Evolutionary conservation across 2,113 vertebrate species (phyloP).

Genomic region (Polyodon spathula): DNA sequence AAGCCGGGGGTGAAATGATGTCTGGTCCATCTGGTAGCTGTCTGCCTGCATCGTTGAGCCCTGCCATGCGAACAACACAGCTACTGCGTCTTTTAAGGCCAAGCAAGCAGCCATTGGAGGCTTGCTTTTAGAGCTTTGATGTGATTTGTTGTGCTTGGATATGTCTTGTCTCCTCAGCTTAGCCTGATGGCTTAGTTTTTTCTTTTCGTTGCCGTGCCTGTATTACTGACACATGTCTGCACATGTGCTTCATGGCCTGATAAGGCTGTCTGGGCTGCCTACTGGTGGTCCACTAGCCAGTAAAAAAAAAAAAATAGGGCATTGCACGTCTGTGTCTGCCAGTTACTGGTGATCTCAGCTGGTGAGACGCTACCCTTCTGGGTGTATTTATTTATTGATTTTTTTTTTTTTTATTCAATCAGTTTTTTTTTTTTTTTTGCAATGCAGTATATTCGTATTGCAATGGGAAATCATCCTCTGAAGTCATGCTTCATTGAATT

Average conservation of each 20-base stretch:
- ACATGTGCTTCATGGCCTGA: conserved; percentile 28
- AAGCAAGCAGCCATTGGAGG: conserved; percentile 5
- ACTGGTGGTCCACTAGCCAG: conserved; percentile 30
- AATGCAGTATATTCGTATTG: too few relatives aligned
- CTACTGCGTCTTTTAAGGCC: conserved; percentile 15
- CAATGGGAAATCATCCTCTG: too few relatives aligned
- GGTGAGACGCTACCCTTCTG: conserved; percentile 11
- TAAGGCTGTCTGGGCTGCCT: conserved; percentile 19
- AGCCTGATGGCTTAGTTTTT: conserved; percentile 15
- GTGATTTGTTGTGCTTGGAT: conserved; percentile 34
- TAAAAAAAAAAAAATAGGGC: conserved; percentile 27
- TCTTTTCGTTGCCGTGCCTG: conserved; percentile 18
- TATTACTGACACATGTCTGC: conserved; percentile 25
- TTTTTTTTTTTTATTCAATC: background rate
- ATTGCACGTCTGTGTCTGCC: background rate
- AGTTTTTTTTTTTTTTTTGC: background rate
- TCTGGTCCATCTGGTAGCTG: too few relatives aligned
- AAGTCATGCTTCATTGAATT: too few relatives aligned
- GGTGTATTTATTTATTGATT: background rate
- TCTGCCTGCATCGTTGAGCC: too few relatives aligned
- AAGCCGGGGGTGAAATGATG: too few relatives aligned
- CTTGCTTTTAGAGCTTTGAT: conserved; percentile 25
- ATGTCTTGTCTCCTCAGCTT: conserved; percentile 16
- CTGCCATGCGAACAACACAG: background rate
- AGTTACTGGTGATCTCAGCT: conserved; percentile 20